Base-by-base conservation (phyloP, 2,888 invertebrate genomes). In the Ophion costatus region DNA sequence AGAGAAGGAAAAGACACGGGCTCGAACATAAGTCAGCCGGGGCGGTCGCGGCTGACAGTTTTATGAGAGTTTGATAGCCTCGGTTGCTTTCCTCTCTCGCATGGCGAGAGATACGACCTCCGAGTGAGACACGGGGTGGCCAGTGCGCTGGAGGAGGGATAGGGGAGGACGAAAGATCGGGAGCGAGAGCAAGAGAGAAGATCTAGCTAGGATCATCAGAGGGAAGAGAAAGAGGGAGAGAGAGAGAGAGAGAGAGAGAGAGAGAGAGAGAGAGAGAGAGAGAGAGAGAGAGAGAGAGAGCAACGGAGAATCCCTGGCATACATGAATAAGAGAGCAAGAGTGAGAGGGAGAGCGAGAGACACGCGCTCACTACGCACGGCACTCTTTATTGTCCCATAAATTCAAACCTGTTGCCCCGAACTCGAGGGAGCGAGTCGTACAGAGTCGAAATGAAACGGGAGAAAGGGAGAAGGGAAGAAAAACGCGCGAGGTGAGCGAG, bases 51-150 rank as follows among this genome's bases (percentile, higher is more conserved):
- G 91, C 91, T 93, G 93, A 93, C 93, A 93, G 93, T 93, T 93
- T 93, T 93, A 93, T 93, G 93, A 93, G 93, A 93, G 93, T 93
- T 93, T 93, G 93, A 93, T 93, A 93, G 93, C 92, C 92, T 90
- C 89, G 89, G 90, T 88, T 88, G 87, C 87, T 89, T 88, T 88
- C 89, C 88, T 87, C 85, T 86, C 83, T 82, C 81, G 83, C 85
- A 80, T 83, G 77, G 79, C 79, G 85, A 83, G 61, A 69, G 77
- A 81, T 71, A 80, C 83, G 79, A 82, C 64, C 77, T 74, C 61
- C 74, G 78, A 81, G 77, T 45, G 57, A 64, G 38, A 71, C 64
- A 56, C 66, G n/a, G 66, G 14, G 66, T 45, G 76, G 76, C 76
- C 76, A 66, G 51, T 29, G 73, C 51, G 51, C 20, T 20, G 45